phyloP scores from a whole-genome alignment of 2,888 invertebrate genomes.

The Mamestra brassicae region DNA sequence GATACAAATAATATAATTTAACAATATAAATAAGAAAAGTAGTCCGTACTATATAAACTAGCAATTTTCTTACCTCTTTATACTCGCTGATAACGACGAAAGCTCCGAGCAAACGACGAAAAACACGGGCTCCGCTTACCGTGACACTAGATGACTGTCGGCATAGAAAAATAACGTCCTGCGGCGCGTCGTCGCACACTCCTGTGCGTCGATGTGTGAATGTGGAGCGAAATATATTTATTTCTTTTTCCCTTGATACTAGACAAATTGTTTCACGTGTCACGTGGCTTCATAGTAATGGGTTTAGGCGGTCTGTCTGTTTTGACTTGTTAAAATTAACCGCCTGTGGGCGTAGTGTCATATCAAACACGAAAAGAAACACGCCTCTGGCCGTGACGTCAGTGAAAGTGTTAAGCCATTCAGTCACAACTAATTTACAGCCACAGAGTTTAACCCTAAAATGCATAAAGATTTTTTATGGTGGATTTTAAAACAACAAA shows the following conservation, averaged over 20 bases:
- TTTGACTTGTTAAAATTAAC: not conserved
- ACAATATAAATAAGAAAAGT: slow-evolving; percentile 16
- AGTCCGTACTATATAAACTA: slow-evolving; percentile 1
- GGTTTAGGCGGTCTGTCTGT: not conserved
- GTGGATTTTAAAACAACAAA: too few relatives aligned
- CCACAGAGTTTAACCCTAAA: too few relatives aligned
- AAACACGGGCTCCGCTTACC: slow-evolving; percentile 2
- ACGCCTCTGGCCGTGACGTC: too few relatives aligned
- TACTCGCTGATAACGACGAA: not conserved
- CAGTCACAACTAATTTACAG: too few relatives aligned
- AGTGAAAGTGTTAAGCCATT: too few relatives aligned
- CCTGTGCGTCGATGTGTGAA: slow-evolving; percentile 6
- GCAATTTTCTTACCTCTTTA: slow-evolving; percentile 1
- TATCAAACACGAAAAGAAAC: too few relatives aligned
- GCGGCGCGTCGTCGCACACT: not conserved
- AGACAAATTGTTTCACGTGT: too few relatives aligned
- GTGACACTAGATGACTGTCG: not conserved
- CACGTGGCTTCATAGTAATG: not conserved
- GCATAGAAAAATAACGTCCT: slow-evolving; percentile 6
- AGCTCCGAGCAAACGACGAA: slow-evolving; percentile 2
- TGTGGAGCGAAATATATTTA: not conserved
- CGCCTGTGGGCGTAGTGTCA: too few relatives aligned
- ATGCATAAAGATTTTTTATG: too few relatives aligned
- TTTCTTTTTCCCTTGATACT: not conserved
- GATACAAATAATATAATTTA: slow-evolving; percentile 16